Base-by-base conservation (phyloP, 1,140 invertebrate species). In the Rhagoletis zephyria region DNA sequence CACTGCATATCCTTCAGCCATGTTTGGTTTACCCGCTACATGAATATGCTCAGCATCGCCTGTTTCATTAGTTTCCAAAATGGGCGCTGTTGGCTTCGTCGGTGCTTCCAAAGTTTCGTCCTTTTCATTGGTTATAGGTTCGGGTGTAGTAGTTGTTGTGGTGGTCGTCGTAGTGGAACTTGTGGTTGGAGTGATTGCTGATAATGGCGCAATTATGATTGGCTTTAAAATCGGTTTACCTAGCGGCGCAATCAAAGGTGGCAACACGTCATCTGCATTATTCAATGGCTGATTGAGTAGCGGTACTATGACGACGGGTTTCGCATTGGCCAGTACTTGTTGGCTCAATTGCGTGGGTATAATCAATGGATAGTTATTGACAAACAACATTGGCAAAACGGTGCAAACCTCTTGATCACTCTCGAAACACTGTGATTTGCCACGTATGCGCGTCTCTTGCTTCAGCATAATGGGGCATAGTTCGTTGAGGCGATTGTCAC, bases 361-460 rank as follows among this genome's bases (percentile, higher is more conserved):
- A 51, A 81, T 48, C 51, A 65, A 12, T 14, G 85, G 85, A 86
- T 86, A 65, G 10, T 45, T 61, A 63, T 86, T 89, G 90, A 94
- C 93, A 10, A 94, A 89, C 70, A 94, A 91, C 59, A 92, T 94
- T 63, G 91, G 74, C 48, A 93, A 70, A 90, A 91, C 86, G 0
- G 93, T 94, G 85, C 93, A 93, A 12, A 91, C 91, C 63, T 94
- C 93, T 88, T 94, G 93, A 85, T 94, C 93, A 85, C 89, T 91
- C 5, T 95, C 94, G n/a, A 93, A 93, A 85, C 95, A 94, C 87
- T 93, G 91, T 0, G 94, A 94, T 0, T 94, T 94, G 7, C 95
- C 96, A 51, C 94, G 95, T 30, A 96, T 94, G 85, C 95, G 95
- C 0, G 96, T 95, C 89, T 96, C 95, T 90, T 96, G 94, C 16